Base-by-base conservation (phyloP, 2,113 vertebrate species). In the Argyrosomus japonicus region DNA sequence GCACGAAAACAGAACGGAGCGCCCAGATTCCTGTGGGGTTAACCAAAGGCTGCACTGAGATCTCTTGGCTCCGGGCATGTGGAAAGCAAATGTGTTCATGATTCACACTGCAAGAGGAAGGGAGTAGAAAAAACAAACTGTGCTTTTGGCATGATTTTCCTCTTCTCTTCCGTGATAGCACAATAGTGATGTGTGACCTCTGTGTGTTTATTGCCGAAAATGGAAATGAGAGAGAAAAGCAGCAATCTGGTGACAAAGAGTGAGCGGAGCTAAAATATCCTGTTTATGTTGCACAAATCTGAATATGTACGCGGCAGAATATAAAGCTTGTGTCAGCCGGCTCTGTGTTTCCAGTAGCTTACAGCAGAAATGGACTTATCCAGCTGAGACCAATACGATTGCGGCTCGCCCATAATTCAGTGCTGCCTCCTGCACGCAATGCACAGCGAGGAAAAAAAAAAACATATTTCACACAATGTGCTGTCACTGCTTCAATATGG, bases 351-450 rank as follows among this genome's bases (percentile, higher is more conserved):
- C 79, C 68, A 61, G 62, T 58, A 56, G 81, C 67, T 77, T 75
- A 50, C 47, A 87, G 79, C 58, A 57, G 53, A 76, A 84, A 81
- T 69, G 74, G 70, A 85, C 65, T 32, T 40, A 77, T 77, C 62
- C 82, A 87, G 71, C 81, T 86, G 83, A 89, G 88, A 88, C 81
- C 76, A 86, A 80, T 79, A 61, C 6, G 48, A 83, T 65, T 77
- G 82, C 75, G 65, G 21, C 47, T 43, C 50, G 47, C 61, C 61
- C 68, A 62, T 80, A 89, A 89, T 84, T 89, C 70, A 83, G 58
- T 4, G 27, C 74, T 64, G 69, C 67, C 63, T 77, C 29, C 45
- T 69, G 64, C 65, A 61, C 1, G 27, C 76, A 57, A 58, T 19
- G 80, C 76, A 53, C 51, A 72, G 62, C 21, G 27, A 68, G 10